Conservation (phyloP, 2,888 invertebrate species). For the Chaetogeoica ovagalla region DNA sequence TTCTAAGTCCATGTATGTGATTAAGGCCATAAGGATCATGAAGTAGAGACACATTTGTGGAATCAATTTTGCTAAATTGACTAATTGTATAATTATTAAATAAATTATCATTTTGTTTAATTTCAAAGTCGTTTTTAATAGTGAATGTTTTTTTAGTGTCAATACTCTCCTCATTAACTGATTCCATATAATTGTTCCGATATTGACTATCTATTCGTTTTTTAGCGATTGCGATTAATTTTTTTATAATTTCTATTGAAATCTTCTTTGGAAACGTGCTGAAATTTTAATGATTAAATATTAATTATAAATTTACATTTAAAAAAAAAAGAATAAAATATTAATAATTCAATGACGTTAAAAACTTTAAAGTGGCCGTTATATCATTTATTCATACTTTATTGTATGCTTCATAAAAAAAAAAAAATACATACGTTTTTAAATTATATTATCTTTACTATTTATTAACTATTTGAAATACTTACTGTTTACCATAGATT, state of each 20-base stretch:
- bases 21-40: conserved; percentile 20
- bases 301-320: background rate
- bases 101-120: conserved; percentile 1
- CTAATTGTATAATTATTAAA: background rate
- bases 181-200: conserved; percentile 15
- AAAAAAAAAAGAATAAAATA: background rate
- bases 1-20: conserved; percentile 41
- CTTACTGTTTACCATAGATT: too few relatives aligned
- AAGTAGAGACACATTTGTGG: background rate
- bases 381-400: too few relatives aligned
- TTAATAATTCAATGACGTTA: too few relatives aligned
- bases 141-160: background rate
- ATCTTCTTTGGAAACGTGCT: conserved; percentile 25
- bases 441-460: too few relatives aligned
- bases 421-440: too few relatives aligned
- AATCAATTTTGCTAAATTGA: background rate
- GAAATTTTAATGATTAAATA: background rate
- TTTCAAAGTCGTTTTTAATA: background rate
- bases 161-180: conserved; percentile 4
- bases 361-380: too few relatives aligned
- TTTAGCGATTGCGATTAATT: background rate
- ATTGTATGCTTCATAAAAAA: too few relatives aligned
- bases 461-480: too few relatives aligned
- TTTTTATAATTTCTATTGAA: conserved; percentile 22
- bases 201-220: conserved; percentile 3